Conservation (phyloP, 2,888 invertebrate species). For the Megamerina dolium region DNA sequence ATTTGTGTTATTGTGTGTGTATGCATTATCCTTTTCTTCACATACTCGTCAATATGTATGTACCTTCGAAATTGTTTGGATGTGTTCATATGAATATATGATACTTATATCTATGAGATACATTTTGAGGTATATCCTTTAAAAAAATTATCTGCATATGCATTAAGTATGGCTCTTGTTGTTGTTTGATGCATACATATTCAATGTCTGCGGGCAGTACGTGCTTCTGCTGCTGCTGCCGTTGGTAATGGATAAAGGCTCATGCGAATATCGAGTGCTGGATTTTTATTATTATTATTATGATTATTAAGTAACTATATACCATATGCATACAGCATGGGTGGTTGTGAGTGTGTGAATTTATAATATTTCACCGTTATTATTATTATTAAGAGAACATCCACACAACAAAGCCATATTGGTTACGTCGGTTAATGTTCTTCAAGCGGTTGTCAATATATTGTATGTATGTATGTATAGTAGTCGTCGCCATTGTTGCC, state of each 20-base stretch:
- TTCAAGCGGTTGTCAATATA: not conserved
- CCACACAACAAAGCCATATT: conserved; percentile 8
- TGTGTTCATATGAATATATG: not conserved
- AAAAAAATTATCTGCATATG: not conserved
- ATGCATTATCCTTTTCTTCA: not conserved
- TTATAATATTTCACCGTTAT: conserved; percentile 41
- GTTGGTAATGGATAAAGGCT: not conserved
- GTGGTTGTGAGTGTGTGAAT: conserved; percentile 3
- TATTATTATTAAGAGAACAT: no score
- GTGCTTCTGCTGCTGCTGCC: no score
- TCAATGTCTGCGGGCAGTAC: conserved; percentile 7
- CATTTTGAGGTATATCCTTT: conserved; percentile 6
- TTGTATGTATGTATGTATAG: conserved; percentile 22
- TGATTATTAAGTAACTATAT: no score
- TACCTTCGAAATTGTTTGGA: not conserved
- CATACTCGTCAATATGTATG: not conserved
- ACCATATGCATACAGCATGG: no score
- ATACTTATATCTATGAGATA: conserved; percentile 8
- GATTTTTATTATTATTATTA: no score
- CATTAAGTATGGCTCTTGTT: not conserved
- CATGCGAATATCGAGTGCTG: not conserved
- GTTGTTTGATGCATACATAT: not conserved
- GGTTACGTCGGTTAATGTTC: not conserved
- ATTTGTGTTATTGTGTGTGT: conserved; percentile 3
- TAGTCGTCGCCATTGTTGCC: conserved; percentile 22